A percentile compares a stretch with the other conserved stretches of the same genome.
Conservation (phyloP, 2,797 vertebrate species). For the Scleropages formosus region DNA sequence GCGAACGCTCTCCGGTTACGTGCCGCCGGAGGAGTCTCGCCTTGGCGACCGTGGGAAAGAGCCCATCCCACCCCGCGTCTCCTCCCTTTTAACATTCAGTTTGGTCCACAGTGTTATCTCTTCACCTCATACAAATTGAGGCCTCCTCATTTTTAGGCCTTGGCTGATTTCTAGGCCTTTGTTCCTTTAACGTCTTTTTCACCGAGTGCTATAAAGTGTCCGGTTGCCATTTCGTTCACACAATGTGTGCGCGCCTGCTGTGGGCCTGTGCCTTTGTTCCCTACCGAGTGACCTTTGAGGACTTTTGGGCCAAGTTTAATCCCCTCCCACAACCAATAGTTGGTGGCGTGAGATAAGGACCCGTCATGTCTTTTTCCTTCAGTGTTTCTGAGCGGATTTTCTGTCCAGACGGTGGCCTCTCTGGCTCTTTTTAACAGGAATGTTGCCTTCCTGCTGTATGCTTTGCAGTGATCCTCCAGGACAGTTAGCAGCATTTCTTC, state of each 20-base stretch:
- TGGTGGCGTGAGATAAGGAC: neutral
- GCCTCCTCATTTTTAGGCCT: neutral
- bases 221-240: slow-evolving; percentile 10
- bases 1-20: no score
- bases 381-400: slow-evolving; percentile 9
- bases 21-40: no score
- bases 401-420: neutral
- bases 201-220: neutral
- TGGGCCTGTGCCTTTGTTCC: neutral
- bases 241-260: neutral
- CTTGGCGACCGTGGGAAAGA: no score
- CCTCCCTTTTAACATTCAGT: no score
- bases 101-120: neutral
- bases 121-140: neutral
- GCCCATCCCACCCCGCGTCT: no score
- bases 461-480: neutral
- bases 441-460: neutral
- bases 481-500: no score
- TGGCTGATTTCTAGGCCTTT: neutral
- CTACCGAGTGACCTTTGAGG: slow-evolving; percentile 1
- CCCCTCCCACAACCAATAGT: slow-evolving; percentile 6
- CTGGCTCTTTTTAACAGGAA: neutral
- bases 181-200: slow-evolving; percentile 10
- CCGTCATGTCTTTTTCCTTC: neutral
- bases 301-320: neutral